Evolutionary conservation across 2,113 vertebrate genomes (phyloP), one percentile per base, ranked within the genome.

Genomic region (Apistogramma diplotaenia): DNA sequence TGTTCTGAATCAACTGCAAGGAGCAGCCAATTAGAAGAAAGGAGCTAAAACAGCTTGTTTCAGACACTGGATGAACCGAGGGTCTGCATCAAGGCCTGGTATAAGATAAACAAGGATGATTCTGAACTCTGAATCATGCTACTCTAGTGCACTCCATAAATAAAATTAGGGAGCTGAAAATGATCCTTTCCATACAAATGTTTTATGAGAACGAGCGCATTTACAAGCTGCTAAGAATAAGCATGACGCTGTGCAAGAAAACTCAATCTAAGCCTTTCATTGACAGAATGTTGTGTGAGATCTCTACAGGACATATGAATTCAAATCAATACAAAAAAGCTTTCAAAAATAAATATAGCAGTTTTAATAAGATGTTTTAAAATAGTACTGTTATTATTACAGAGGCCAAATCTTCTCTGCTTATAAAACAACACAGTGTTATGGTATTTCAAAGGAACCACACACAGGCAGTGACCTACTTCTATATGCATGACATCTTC

Each of bases 401-500:
- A 46, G 29, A 21, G 40, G 16, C 62, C 73, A 54, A 49, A 51
- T 78, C 13, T 33, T 58, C 21, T 81, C 56, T 59, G 62, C 53
- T 60, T 57, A 37, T 25, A 56, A 25, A 27, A 21, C 49, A 71
- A 46, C 46, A 51, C 7, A 15, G 40, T 53, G 74, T 23, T 35
- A 3, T 73, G 58, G 37, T 65, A n/a, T 55, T 71, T 56, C 25
- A 35, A 58, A 74, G 3, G 18, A 27, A 79, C 29, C 46, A 25
- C 35, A 74, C 33, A 37, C 25, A 27, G 33, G 43, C 83, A 7
- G 19, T 79, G 89, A 86, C 87, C 85, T 81, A 87, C 76, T 87
- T 87, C 55, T 71, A 76, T 16, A 43, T 59, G 78, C 51, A 51
- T 76, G 76, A 70, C 85, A 81, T 78, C 53, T 82, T 57, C 37